Base-by-base conservation (phyloP, 2,113 vertebrate genomes). In the Passer domesticus region DNA sequence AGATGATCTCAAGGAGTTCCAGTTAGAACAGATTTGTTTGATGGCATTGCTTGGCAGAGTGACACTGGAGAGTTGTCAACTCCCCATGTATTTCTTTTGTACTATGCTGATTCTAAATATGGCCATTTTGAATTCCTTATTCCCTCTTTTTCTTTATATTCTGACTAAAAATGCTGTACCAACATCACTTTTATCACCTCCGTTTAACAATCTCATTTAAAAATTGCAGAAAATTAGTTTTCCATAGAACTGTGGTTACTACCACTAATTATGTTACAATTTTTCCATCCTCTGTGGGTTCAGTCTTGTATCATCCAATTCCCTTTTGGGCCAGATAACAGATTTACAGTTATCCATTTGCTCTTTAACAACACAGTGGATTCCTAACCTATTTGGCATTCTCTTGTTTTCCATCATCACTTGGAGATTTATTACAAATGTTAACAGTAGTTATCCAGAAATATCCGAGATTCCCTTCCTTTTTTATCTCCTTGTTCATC, bases 401-500 rank as follows among this genome's bases (percentile, higher is more conserved):
- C 83, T 62, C 90, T 82, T 46, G 37, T 75, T 90, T 78, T 96
- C 92, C 73, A 77, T 95, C 93, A 89, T 90, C 92, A 94, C 90
- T 49, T 72, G 2, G 13, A 93, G 83, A 82, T 94, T 93, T 94
- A 94, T 94, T 64, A 68, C 90, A 73, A 93, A 93, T 17, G 60
- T 96, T 94, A 94, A 75, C 85, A 95, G 78, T 6, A 86, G 79
- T 93, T 91, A 70, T 10, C 41, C 80, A 88, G 83, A 96, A 95
- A 86, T 70, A 86, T 52, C 88, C 79, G 4, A 63, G 79, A 83
- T 92, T 95, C 75, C 33, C 80, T 63, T 91, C 73, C 64, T 72
- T 50, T 89, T 89, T 93, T 97, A 94, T 95, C 96, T 94, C 73
- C 86, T 75, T 89, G 75, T 74, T 94, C 86, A 93, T 94, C 94